A percentile compares a stretch with the other conserved stretches of the same genome.
phyloP scores from a whole-genome alignment of 2,797 vertebrate genomes.

The Halcyon leucocephala region DNA sequence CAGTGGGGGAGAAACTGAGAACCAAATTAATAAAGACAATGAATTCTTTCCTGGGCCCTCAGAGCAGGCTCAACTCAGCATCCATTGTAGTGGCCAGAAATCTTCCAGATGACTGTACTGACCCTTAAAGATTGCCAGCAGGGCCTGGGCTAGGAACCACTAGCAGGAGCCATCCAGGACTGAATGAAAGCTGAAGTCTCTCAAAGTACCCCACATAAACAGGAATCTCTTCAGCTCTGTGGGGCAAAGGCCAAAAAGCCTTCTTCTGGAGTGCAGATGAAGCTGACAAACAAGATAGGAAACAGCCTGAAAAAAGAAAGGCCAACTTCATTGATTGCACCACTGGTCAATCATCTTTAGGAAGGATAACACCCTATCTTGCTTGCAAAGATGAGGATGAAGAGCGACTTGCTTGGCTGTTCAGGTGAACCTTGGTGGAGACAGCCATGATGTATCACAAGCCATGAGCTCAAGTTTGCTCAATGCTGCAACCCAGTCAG shows the following conservation, averaged over 20 bases:
- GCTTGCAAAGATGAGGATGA: neutral
- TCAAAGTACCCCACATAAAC: neutral
- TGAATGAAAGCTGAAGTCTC: neutral
- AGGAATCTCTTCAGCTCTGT: neutral
- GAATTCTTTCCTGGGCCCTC: neutral
- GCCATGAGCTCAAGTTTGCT: rapidly evolving
- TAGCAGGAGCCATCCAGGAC: neutral
- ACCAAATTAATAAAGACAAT: neutral
- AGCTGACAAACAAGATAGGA: neutral
- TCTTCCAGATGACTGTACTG: neutral
- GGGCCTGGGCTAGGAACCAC: neutral
- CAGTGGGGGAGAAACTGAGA: slow-evolving; percentile 16
- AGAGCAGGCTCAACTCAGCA: neutral
- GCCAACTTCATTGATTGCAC: neutral
- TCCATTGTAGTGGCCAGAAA: neutral
- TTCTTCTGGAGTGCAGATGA: neutral
- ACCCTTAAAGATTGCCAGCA: neutral
- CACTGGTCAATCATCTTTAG: neutral
- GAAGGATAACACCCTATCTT: rapidly evolving
- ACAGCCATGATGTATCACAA: rapidly evolving
- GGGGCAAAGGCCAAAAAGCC: neutral
- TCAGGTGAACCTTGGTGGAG: neutral
- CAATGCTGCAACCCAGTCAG: neutral
- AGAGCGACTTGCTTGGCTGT: neutral
- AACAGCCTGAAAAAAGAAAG: neutral